Evolutionary conservation across 2,797 vertebrate species (phyloP).

Genomic region (Phylloscopus collybita): DNA sequence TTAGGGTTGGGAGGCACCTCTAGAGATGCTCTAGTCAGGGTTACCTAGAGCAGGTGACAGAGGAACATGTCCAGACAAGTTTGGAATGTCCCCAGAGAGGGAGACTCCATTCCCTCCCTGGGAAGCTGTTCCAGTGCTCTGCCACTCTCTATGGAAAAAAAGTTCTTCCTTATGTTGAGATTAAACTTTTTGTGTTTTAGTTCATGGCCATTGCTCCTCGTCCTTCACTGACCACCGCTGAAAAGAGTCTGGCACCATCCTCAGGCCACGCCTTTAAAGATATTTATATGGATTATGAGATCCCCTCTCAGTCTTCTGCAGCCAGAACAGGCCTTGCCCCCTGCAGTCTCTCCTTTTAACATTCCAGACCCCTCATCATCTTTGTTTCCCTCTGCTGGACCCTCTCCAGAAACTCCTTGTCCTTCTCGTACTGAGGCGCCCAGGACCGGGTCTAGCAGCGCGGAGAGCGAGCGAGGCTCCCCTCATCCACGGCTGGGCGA

Average conservation of each 20-base stretch:
- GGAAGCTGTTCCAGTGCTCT: neutral
- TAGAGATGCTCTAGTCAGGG: neutral
- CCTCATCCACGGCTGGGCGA: accelerated
- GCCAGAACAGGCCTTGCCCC: neutral
- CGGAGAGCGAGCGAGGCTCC: accelerated
- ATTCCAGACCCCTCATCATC: neutral
- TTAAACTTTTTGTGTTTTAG: neutral
- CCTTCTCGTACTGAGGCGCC: neutral
- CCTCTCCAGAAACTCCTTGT: too few relatives aligned
- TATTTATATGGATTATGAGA: neutral
- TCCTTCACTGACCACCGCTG: neutral
- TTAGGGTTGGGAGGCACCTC: neutral
- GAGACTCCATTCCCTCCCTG: too few relatives aligned
- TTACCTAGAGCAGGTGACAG: neutral
- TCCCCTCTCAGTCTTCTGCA: too few relatives aligned
- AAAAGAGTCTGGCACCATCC: neutral
- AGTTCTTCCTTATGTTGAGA: neutral
- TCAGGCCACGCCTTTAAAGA: neutral
- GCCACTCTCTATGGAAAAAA: neutral
- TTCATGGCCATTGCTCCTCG: neutral
- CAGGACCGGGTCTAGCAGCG: accelerated
- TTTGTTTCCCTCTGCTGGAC: neutral
- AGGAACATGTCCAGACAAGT: neutral
- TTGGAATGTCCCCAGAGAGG: neutral
- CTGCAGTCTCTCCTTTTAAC: neutral